Base-by-base conservation (phyloP, 2,888 invertebrate genomes). In the Polyommatus icarus region DNA sequence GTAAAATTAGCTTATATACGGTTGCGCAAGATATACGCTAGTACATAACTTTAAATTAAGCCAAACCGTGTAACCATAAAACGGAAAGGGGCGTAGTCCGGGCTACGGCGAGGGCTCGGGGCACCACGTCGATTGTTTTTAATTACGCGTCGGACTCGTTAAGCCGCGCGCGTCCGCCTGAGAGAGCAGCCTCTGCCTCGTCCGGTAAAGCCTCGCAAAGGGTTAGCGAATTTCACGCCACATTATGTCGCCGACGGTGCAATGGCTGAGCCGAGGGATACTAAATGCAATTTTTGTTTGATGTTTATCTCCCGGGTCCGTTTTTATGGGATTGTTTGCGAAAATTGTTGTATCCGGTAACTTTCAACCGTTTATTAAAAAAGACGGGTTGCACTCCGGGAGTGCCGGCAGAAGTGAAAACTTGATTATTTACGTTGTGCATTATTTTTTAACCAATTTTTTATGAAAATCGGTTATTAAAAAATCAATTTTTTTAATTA, bases 141-240 rank as follows among this genome's bases (percentile, higher is more conserved):
- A 80, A 78, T 81, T 80, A 82, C 78, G 79, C 79, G 78, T 67
- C 76, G 57, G 76, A 78, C 81, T 82, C 83, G 84, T 84, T 84
- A 85, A 84, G 84, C 83, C 81, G 80, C 82, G 81, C 81, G 81
- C 82, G 81, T 85, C 67, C 87, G 89, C 87, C 88, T 84, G 84
- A 86, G 82, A 83, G 85, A 86, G 84, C 87, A 88, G 86, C 84
- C 85, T 82, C 83, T 85, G 84, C 83, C 85, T 80, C 83, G 85
- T 79, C 83, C 50, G 83, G 85, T 86, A 46, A 46, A 46, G 46
- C 85, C 82, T 84, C 87, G 85, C 40, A 40, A 91, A 89, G 84
- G 89, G 87, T 86, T 88, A 86, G 87, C 88, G 87, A 89, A 91
- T 92, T 93, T 92, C 89, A 93, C 92, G 93, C 91, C 90, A 91